Base-by-base conservation (phyloP, 2,797 vertebrate species). In the Tadarida brasiliensis region DNA sequence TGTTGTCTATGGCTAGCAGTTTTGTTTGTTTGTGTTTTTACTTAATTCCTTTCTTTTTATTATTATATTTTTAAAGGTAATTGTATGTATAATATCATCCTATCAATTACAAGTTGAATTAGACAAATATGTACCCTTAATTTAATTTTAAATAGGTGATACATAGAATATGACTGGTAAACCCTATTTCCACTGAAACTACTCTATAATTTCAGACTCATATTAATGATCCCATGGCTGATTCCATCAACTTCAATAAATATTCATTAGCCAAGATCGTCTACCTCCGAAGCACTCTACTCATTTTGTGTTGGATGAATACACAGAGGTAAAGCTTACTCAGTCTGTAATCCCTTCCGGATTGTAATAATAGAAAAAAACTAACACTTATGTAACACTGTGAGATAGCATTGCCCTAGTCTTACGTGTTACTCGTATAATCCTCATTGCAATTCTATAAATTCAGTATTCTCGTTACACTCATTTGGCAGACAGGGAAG, bases 81-180 rank as follows among this genome's bases (percentile, higher is more conserved):
- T 54, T 85, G 35, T 49, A 82, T 87, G 80, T 59, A 6, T 16
- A 83, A 57, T 90, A 39, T 63, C 30, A 88, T 94, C 74, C 82
- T 11, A 49, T 30, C 2, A 63, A 30, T 95, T 83, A 56, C 47
- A 35, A 61, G 28, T 47, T 70, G 10, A 87, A 82, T 30, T 67
- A 54, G 26, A 80, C 26, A 86, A 81, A 49, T 82, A 78, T 11
- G 22, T 8, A 30, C 17, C 33, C 47, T 91, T 81, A 47, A 61
- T 93, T 93, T 95, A 65, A 91, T 94, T 92, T 95, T 7, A 82
- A 87, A 73, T 56, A 87, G 47, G 30, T 47, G 3, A 56, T 56
- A 35, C 30, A 26, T 28, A 94, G 73, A 91, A 90, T 3, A 16
- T 54, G 39, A 51, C 39, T 63, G 56, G 70, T 57, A 70, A 73